phyloP scores from a whole-genome alignment of 2,888 invertebrate species.

The Tyria jacobaeae region DNA sequence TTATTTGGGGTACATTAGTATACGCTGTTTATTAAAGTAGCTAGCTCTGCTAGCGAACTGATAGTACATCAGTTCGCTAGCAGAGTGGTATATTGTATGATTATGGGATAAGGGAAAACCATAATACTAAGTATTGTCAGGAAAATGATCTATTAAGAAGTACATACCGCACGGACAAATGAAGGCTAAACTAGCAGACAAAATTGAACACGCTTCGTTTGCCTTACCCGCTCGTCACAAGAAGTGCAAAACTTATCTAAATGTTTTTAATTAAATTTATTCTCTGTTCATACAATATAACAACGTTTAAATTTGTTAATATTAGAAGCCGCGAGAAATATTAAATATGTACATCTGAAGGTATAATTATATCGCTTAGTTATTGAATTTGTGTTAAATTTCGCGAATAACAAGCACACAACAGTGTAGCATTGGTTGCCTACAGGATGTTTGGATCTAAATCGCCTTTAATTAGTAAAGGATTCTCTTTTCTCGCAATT shows the following conservation, averaged over 20 bases:
- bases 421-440: slow-evolving; percentile 14
- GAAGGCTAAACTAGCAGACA: neutral
- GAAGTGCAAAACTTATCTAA: neutral
- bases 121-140: neutral
- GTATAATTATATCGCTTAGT: slow-evolving; percentile 18
- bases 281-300: neutral
- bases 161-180: neutral
- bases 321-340: neutral
- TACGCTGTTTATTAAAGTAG: neutral
- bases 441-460: slow-evolving; percentile 26
- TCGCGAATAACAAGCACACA: slow-evolving; percentile 18
- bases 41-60: too few relatives aligned
- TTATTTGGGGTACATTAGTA: neutral
- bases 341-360: neutral
- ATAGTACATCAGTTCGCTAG: neutral
- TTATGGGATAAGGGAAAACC: too few relatives aligned
- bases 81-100: neutral
- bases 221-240: neutral
- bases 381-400: slow-evolving; percentile 11
- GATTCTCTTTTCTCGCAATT: slow-evolving; percentile 45
- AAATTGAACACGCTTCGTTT: neutral
- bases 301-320: neutral
- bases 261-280: neutral
- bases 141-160: neutral
- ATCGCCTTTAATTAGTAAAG: slow-evolving; percentile 46